Evolutionary conservation across 2,797 vertebrate species (phyloP).

Genomic region (Sebastes kiyomatsui): DNA sequence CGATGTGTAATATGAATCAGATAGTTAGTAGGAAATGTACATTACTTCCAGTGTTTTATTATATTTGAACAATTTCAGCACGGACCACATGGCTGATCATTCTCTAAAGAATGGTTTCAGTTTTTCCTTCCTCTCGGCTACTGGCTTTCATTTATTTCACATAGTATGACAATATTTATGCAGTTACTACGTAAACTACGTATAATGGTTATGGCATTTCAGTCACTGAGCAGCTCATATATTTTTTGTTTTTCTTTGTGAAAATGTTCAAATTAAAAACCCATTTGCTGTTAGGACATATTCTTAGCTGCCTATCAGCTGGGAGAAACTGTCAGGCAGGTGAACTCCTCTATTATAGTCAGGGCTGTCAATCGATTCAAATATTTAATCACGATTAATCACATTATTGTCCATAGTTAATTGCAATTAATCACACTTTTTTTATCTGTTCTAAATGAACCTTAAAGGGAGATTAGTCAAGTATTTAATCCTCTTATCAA

Average conservation of each 20-base stretch:
- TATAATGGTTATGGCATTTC: not conserved
- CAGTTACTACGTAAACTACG: not conserved
- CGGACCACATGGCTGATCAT: not conserved
- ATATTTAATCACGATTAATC: too few relatives aligned
- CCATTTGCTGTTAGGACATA: not conserved
- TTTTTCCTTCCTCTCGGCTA: not conserved
- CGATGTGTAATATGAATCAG: not conserved
- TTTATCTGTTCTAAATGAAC: too few relatives aligned
- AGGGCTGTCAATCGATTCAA: too few relatives aligned
- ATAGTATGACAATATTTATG: not conserved
- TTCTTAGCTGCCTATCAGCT: not conserved
- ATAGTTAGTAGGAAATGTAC: not conserved
- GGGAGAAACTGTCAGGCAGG: not conserved
- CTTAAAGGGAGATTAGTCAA: too few relatives aligned
- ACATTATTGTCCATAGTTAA: too few relatives aligned
- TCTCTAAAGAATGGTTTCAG: not conserved
- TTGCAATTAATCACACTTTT: too few relatives aligned
- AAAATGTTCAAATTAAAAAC: not conserved
- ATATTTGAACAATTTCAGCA: not conserved
- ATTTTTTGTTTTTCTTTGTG: not conserved
- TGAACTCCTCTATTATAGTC: too few relatives aligned
- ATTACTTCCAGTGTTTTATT: not conserved
- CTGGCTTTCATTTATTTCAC: not conserved
- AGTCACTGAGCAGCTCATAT: not conserved
- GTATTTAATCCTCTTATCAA: too few relatives aligned